A percentile compares a stretch with the other conserved stretches of the same genome.
Conservation (phyloP, 2,113 vertebrate genomes). For the Sander vitreus region DNA sequence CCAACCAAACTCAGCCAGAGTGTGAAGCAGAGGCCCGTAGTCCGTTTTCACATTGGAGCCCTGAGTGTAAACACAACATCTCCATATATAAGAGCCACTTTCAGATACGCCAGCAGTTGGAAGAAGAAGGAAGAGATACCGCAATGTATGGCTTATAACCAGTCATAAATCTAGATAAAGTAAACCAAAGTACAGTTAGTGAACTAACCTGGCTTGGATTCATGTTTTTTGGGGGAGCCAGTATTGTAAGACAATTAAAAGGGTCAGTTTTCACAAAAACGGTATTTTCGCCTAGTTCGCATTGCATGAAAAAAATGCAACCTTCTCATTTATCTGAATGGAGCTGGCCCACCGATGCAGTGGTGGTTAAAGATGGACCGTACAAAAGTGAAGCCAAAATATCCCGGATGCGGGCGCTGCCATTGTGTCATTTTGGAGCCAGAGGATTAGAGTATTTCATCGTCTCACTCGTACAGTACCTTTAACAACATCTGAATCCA, state of each 20-base stretch:
- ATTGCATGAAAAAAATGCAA: not conserved
- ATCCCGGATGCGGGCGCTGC: too few relatives aligned
- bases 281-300: not conserved
- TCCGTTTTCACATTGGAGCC: conserved; percentile 93
- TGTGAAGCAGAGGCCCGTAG: conserved; percentile 96
- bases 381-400: too few relatives aligned
- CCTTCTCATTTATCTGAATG: not conserved
- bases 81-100: not conserved
- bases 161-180: not conserved
- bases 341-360: not conserved
- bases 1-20: conserved; percentile 97
- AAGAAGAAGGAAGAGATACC: not conserved
- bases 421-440: too few relatives aligned
- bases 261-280: not conserved
- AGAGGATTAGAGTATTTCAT: too few relatives aligned
- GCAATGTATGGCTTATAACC: too few relatives aligned
- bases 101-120: not conserved
- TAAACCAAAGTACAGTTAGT: not conserved
- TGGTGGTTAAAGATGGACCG: too few relatives aligned
- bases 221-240: not conserved
- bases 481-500: too few relatives aligned
- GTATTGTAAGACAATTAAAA: not conserved
- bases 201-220: not conserved
- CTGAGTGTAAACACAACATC: conserved; percentile 73
- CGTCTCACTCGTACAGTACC: too few relatives aligned